Conservation (phyloP, 2,888 invertebrate genomes). For the Nomada hirtipes region DNA sequence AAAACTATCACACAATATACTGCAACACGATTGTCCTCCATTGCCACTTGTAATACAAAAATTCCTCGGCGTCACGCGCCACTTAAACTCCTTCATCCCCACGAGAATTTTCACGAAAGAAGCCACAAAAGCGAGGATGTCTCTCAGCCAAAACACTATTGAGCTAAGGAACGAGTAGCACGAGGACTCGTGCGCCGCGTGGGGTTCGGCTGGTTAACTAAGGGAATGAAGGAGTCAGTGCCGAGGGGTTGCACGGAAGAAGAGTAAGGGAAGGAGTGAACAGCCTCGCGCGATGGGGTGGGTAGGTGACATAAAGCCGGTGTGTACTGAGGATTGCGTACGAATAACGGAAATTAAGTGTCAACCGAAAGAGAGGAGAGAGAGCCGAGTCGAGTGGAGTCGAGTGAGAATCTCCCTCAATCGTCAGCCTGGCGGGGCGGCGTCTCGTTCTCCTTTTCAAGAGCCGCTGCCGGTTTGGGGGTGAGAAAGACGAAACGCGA, state of each 20-base stretch:
- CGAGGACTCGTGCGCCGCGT: constrained; percentile 49
- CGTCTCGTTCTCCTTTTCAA: constrained; percentile 67
- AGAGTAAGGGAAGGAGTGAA: constrained; percentile 63
- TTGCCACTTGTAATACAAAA: not conserved
- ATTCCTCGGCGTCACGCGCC: constrained; percentile 5
- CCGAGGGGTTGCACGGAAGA: constrained; percentile 63
- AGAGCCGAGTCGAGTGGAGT: constrained; percentile 64
- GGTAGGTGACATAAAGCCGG: constrained; percentile 79
- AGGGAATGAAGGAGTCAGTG: constrained; percentile 76
- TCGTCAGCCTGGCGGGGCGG: constrained; percentile 48
- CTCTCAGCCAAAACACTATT: constrained; percentile 11
- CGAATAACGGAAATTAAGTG: constrained; percentile 85
- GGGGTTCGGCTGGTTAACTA: constrained; percentile 73
- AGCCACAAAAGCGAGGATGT: constrained; percentile 4
- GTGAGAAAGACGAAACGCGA: constrained; percentile 61
- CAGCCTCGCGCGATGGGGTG: constrained; percentile 53
- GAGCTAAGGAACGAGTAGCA: constrained; percentile 59
- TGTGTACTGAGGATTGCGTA: constrained; percentile 79
- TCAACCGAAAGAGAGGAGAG: constrained; percentile 79
- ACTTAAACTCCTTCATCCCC: not conserved
- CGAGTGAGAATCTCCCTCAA: constrained; percentile 64
- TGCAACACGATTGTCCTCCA: not conserved
- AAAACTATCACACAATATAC: not conserved
- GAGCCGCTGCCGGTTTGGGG: constrained; percentile 51
- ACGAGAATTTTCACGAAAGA: not conserved